These are phyloP conservation scores for Spongilla lacustris DNA, from an alignment of 37 sponge, comb jelly and placozoan species.

Conservation along the genomic window DNA sequence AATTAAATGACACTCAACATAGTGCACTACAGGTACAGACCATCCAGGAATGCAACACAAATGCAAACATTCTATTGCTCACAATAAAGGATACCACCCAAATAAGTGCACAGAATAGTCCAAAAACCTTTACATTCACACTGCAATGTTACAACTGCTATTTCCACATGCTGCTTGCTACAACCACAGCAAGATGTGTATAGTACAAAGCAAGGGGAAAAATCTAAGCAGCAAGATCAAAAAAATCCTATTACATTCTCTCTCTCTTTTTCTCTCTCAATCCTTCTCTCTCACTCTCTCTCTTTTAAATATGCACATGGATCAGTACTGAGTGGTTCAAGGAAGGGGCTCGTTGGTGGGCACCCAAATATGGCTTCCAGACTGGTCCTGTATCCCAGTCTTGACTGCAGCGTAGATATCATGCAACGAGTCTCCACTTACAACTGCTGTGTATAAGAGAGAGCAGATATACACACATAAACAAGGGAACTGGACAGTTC, in stretches of 20 bases:
- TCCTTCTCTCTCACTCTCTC: not conserved
- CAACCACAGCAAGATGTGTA: not conserved
- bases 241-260: too few relatives aligned
- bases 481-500: too few relatives aligned
- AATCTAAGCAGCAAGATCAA: not conserved
- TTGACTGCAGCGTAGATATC: conserved; percentile 89
- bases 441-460: conserved; percentile 54
- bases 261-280: not conserved
- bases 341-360: conserved; percentile 59
- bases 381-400: conserved; percentile 84
- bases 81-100: too few relatives aligned
- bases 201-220: not conserved
- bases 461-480: too few relatives aligned
- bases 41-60: too few relatives aligned
- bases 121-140: not conserved
- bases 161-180: not conserved
- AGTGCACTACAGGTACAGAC: too few relatives aligned
- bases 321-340: not conserved
- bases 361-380: conserved; percentile 87
- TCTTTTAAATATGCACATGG: not conserved
- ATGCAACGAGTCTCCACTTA: conserved; percentile 74
- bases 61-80: too few relatives aligned
- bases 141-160: not conserved
- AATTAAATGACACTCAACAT: too few relatives aligned
- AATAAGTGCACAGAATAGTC: not conserved